Evolutionary conservation across 2,113 vertebrate species (phyloP), one percentile per base, ranked within the genome.

Genomic region (Rhinopomastus cyanomelas): DNA sequence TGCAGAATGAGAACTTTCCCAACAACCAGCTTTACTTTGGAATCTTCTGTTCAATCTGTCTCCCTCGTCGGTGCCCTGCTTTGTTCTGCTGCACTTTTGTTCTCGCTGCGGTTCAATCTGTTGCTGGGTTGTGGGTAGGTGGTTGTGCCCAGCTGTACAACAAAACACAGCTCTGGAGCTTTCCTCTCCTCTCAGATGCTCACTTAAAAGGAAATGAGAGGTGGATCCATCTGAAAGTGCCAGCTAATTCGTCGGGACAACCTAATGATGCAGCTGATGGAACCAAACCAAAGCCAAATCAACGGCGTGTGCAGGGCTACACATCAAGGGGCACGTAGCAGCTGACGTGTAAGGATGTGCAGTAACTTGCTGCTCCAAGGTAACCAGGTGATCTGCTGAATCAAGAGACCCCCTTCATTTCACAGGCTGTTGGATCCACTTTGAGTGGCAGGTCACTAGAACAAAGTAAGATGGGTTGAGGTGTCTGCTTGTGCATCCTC

Each of bases 341-440:
- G 77, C 55, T 77, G 36, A 73, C 16, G 20, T 23, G 34, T 71
- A 87, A 91, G 52, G 26, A 37, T 83, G 71, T 72, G 68, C 60
- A 71, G 44, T 49, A 88, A 23, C 73, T 76, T 88, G 68, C 73
- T 65, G 55, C 46, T 75, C n/a, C 62, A 57, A 88, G 37, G 88
- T 86, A 88, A 51, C 61, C 48, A 72, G 73, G 68, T 91, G 68
- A 88, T 89, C 32, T 6, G 81, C 61, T 87, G 86, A 64, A 87
- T 44, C 52, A 77, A 81, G 87, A 83, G 89, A 93, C 34, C 49
- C 36, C 9, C 9, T 12, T 57, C 29, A 34, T 91, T 94, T 92
- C 69, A 88, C 61, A 88, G 77, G 13, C 73, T 88, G 32, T 39
- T 81, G 68, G 46, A 64, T 80, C 52, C 77, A 27, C 73, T 92